Percentiles rank a stretch among this genome's conserved stretches.
Conservation (phyloP, 2,797 vertebrate species). For the Fistularia commersonii region DNA sequence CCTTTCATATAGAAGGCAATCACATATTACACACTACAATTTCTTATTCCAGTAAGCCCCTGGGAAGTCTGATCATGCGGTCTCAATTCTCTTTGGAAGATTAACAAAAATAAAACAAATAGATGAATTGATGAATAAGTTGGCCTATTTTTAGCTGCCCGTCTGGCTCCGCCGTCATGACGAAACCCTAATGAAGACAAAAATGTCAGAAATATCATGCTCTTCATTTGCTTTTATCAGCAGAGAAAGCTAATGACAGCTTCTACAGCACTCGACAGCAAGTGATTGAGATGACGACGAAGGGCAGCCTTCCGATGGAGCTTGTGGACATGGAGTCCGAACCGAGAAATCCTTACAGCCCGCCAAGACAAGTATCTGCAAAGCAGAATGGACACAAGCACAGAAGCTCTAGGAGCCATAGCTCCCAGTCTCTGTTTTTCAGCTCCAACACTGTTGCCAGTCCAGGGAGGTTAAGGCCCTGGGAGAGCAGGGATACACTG, state of each 20-base stretch:
- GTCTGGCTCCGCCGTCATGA: not conserved
- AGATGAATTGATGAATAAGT: not conserved
- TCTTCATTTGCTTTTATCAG: slow-evolving; percentile 62
- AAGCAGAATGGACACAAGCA: slow-evolving; percentile 87
- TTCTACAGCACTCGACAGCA: slow-evolving; percentile 89
- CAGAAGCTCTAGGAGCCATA: slow-evolving; percentile 76
- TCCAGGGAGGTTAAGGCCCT: slow-evolving; percentile 74
- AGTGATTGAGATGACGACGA: slow-evolving; percentile 83
- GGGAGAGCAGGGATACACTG: slow-evolving; percentile 84
- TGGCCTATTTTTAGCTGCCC: not conserved
- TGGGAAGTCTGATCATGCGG: not conserved
- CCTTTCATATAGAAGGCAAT: not conserved
- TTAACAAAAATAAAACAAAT: not conserved
- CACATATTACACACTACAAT: not conserved
- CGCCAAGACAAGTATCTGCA: slow-evolving; percentile 72
- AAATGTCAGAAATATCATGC: slow-evolving; percentile 4
- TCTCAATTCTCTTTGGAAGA: not conserved
- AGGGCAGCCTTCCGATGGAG: slow-evolving; percentile 88
- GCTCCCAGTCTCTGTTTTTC: slow-evolving; percentile 81
- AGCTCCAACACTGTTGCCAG: slow-evolving; percentile 64
- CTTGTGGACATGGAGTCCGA: slow-evolving; percentile 82
- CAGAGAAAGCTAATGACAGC: slow-evolving; percentile 90
- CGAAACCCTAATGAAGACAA: not conserved
- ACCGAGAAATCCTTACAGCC: slow-evolving; percentile 84
- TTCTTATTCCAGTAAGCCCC: not conserved